Evolutionary conservation across 2,888 invertebrate genomes (phyloP).

Genomic region (Pristionchus fissidentatus): DNA sequence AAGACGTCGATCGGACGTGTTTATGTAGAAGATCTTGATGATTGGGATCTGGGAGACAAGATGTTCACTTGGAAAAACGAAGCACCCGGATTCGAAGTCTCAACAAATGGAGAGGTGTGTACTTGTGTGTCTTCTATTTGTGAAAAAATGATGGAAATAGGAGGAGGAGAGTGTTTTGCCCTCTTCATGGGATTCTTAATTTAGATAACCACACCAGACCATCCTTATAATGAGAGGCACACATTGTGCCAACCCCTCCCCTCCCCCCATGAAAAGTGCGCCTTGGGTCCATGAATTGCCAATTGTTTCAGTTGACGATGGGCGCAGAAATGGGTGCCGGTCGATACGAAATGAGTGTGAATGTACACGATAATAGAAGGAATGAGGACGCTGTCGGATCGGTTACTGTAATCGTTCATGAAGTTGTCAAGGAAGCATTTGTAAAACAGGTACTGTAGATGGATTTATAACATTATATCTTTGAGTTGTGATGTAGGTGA

Average conservation of each 20-base stretch:
- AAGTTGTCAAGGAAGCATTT: conserved; percentile 94
- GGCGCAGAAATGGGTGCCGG: conserved; percentile 91
- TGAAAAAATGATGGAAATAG: background rate
- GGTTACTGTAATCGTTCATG: conserved; percentile 92
- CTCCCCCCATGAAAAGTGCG: background rate
- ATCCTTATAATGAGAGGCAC: background rate
- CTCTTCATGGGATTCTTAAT: too few relatives aligned
- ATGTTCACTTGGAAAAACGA: conserved; percentile 87
- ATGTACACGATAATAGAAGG: conserved; percentile 83
- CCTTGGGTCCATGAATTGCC: too few relatives aligned
- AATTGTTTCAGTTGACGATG: conserved; percentile 87
- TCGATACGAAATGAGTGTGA: conserved; percentile 80
- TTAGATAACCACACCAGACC: background rate
- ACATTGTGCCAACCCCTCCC: too few relatives aligned
- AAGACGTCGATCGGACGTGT: conserved; percentile 93
- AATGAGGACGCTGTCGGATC: conserved; percentile 97
- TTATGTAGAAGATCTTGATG: conserved; percentile 96
- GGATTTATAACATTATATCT: too few relatives aligned
- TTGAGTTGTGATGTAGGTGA: too few relatives aligned
- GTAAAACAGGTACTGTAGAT: conserved; percentile 82
- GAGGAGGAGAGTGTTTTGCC: too few relatives aligned
- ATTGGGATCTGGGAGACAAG: conserved; percentile 98
- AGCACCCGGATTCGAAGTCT: conserved; percentile 82
- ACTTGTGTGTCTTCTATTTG: too few relatives aligned
- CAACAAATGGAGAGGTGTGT: conserved; percentile 48